Conservation (phyloP, 1,140 invertebrate species). For the Heliconius eleuchia region DNA sequence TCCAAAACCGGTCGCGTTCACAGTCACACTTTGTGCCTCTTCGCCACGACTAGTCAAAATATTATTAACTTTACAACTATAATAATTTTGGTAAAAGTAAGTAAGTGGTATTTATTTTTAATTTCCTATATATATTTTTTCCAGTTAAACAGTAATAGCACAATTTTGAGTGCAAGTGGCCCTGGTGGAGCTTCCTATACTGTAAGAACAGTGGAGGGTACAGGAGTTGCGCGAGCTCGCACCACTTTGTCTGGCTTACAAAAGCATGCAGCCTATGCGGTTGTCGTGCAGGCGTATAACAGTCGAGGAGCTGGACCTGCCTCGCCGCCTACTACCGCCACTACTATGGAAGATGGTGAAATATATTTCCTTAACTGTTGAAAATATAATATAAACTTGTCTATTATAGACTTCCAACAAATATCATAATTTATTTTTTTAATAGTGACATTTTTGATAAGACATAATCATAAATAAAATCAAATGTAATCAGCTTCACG, state of each 20-base stretch:
- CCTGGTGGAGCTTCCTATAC: constrained; percentile 83
- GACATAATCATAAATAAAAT: too few species aligned
- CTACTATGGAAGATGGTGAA: constrained; percentile 94
- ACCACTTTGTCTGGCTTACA: constrained; percentile 86
- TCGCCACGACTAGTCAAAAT: too few species aligned
- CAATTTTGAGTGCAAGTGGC: constrained; percentile 66
- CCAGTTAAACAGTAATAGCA: constrained; percentile 72
- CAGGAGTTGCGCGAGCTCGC: constrained; percentile 81
- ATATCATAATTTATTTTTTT: too few species aligned
- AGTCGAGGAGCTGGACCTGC: constrained; percentile 93
- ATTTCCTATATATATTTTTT: constrained; percentile 8
- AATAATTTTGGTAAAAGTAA: not conserved
- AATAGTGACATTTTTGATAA: too few species aligned
- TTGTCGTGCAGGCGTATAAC: constrained; percentile 96
- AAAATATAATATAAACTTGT: too few species aligned
- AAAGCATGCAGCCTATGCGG: constrained; percentile 93
- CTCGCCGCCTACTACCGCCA: constrained; percentile 89
- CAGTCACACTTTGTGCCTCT: too few species aligned
- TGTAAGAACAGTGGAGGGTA: constrained; percentile 88
- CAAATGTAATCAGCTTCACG: too few species aligned
- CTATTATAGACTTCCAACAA: too few species aligned
- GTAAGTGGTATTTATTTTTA: not conserved
- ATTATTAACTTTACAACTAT: too few species aligned
- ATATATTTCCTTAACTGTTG: not conserved
- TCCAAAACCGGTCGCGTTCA: too few species aligned